These are phyloP conservation scores for Odontamblyopus lacepedii DNA, from an alignment of 2,797 vertebrate genomes.

Conservation along the genomic window DNA sequence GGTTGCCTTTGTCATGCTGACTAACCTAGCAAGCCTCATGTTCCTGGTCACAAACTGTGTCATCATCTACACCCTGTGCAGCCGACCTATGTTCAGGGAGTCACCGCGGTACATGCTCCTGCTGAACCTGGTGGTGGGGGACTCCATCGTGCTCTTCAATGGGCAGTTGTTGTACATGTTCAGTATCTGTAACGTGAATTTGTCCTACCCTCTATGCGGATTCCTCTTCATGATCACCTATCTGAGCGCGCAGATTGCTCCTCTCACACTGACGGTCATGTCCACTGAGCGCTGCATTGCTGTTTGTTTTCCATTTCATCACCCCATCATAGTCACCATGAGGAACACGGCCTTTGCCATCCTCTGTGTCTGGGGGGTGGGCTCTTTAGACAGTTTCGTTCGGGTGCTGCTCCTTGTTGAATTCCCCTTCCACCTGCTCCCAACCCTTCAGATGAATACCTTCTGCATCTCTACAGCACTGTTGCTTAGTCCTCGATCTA, in stretches of 20 bases:
- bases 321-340: too few species aligned
- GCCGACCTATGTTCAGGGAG: background rate
- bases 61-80: background rate
- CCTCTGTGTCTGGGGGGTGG: background rate
- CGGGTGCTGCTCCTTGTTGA: slow-evolving; percentile 16
- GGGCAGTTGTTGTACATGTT: background rate
- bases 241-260: background rate
- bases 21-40: background rate
- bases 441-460: background rate
- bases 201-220: slow-evolving; percentile 32
- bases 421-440: background rate
- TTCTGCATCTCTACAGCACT: slow-evolving; percentile 6
- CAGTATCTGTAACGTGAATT: too few species aligned
- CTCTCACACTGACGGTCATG: too few species aligned
- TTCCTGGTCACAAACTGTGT: background rate
- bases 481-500: background rate
- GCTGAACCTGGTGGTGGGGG: background rate
- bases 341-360: too few species aligned
- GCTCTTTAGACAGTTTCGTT: slow-evolving; percentile 14
- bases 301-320: too few species aligned
- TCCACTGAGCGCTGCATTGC: too few species aligned
- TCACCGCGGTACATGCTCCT: background rate
- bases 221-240: slow-evolving; percentile 11
- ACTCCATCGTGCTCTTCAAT: background rate
- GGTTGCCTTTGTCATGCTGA: background rate